phyloP scores from a whole-genome alignment of 2,113 vertebrate species.

The Progne subis region DNA sequence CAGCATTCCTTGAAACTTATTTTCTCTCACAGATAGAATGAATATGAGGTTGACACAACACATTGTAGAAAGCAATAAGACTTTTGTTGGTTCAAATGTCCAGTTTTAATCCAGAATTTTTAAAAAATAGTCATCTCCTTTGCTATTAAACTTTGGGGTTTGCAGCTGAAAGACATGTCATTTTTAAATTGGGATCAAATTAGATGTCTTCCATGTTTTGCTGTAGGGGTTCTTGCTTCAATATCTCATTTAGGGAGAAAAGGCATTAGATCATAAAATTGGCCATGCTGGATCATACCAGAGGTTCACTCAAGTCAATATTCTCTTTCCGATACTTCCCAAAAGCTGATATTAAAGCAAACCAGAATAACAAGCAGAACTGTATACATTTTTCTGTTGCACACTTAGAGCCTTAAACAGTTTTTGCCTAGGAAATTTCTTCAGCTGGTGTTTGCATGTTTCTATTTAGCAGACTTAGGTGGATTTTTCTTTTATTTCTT shows the following conservation, averaged over 20 bases:
- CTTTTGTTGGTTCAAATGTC: neutral
- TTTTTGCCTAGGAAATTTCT: neutral
- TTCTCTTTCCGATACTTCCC: neutral
- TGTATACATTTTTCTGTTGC: neutral
- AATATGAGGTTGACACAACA: neutral
- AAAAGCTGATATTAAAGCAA: neutral
- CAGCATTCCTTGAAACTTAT: neutral
- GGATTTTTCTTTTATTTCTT: neutral
- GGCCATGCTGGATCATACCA: neutral
- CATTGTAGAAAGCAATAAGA: accelerated
- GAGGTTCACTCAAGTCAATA: neutral
- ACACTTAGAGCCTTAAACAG: accelerated
- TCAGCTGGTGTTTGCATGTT: neutral
- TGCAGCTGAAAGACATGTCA: neutral
- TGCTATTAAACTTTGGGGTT: neutral
- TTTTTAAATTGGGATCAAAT: neutral
- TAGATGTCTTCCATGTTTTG: neutral
- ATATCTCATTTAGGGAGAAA: neutral
- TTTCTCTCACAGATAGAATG: neutral
- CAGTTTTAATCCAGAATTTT: neutral
- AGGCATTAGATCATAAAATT: neutral
- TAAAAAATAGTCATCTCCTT: neutral
- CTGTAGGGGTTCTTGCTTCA: neutral
- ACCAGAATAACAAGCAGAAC: neutral
- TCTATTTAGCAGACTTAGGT: neutral